Evolutionary conservation across 30 jellyfish, hydroid and myxozoan species (phyloP), one percentile per base, ranked within the genome.

Genomic region (Catostylus mosaicus): DNA sequence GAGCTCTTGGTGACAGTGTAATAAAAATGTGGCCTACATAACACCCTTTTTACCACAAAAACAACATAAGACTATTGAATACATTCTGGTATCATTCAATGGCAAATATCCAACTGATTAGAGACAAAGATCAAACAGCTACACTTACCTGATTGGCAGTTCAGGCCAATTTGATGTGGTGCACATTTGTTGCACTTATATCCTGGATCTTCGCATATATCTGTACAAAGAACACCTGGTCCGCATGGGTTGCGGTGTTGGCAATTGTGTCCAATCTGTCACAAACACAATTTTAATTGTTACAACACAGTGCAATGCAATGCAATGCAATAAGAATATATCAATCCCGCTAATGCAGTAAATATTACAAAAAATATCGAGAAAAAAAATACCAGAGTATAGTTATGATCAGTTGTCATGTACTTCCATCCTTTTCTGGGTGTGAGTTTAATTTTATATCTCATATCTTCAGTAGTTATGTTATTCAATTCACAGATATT

Each of bases 181-280:
- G 54, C 34, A 29, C 89, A 78, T 12, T 38, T 20, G 64, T 61
- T 62, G 59, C 89, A 78, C 23, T 51, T 56, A 40, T 62, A 78
- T 0, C 89, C 89, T 11, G 89, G 78, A n/a, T 63, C 52, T 12
- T 48, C 80, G 52, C 89, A 78, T 0, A 65, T 78, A 35, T 80
- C 90, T 11, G 82, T 66, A 71, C 90, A 80, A 1, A 80, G 69
- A 6, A 26, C 84, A 50, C 38, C 47, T 2, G 27, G 33, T 18
- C 50, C 34, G 47, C 90, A 80, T 26, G 90, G 90, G 33, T 40
- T 33, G 52, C 14, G 35, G 10, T 14, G 45, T 33, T 67, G 64
- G 72, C 90, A 80, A 30, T 24, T 46, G 35, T 66, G 77, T 3
- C 90, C 90, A 14, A 80, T 60, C 90, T 80, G 34, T 26, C 30